Evolutionary conservation across 2,888 invertebrate species (phyloP).

Genomic region (Zygogramma bicolorata): DNA sequence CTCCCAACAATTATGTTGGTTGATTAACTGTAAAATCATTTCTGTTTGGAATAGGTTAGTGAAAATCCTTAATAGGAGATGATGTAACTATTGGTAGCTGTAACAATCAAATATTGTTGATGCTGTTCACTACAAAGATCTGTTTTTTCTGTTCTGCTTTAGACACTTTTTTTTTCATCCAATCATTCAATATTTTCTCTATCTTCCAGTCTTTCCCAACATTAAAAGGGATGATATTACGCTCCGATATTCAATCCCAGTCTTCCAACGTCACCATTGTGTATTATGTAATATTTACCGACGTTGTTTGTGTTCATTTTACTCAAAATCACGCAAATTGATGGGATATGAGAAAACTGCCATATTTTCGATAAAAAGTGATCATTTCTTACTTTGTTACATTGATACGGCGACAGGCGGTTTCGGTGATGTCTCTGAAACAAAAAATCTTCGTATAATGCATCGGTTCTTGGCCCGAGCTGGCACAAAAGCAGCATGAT

Average conservation of each 20-base stretch:
- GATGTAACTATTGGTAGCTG: too few species aligned
- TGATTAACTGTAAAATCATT: too few species aligned
- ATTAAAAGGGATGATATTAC: too few species aligned
- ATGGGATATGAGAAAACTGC: not conserved
- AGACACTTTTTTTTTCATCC: too few species aligned
- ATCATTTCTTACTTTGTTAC: not conserved
- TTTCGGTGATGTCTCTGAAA: constrained; percentile 11
- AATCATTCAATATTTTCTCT: too few species aligned
- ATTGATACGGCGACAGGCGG: constrained; percentile 8
- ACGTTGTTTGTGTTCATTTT: not conserved
- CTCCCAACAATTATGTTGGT: too few species aligned
- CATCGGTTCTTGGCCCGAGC: not conserved
- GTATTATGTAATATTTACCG: not conserved
- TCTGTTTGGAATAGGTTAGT: too few species aligned
- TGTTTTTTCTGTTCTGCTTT: too few species aligned
- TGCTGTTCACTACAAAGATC: too few species aligned
- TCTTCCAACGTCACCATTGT: not conserved
- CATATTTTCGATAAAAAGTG: not conserved
- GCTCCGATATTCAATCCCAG: not conserved
- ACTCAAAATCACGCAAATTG: not conserved
- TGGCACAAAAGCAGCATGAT: constrained; percentile 16
- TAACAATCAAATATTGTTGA: too few species aligned
- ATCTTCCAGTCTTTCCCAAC: too few species aligned
- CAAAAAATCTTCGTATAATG: constrained; percentile 4
- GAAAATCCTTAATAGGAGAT: too few species aligned